Evolutionary conservation across 1,140 invertebrate genomes (phyloP), one percentile per base, ranked within the genome.

Genomic region (Drosophila sturtevanti): DNA sequence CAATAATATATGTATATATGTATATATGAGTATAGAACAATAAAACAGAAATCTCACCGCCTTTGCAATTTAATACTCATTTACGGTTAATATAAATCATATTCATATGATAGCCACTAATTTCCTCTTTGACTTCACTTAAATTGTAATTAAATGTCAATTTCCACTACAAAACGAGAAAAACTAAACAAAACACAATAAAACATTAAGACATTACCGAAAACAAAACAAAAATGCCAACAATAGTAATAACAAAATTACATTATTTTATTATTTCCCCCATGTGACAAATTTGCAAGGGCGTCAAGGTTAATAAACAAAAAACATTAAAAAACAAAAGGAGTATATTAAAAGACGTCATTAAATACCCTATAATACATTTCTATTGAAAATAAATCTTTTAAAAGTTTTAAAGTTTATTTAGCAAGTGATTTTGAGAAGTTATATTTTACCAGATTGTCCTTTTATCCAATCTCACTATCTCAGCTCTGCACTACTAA

Each of bases 11-110:
- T n/a, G n/a, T n/a, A n/a, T n/a, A n/a, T n/a, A n/a, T n/a, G n/a
- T n/a, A n/a, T n/a, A n/a, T n/a, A n/a, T n/a, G n/a, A n/a, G n/a
- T n/a, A n/a, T n/a, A n/a, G n/a, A 31, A 55, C 31, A 55, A 10
- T 31, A 31, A 55, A 52, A 54, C 27, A 18, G 4, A 34, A 6
- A 16, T n/a, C 27, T 35, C 37, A 34, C 41, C 54, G 34, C 31
- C 63, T 56, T 79, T 79, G 81, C 75, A 86, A 82, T 86, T 86
- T 86, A 86, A 87, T 82, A 72, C 72, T 69, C 79, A 86, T 86
- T 86, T 87, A 55, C 41, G 63, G 38, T 34, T 66, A 76, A 81
- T 78, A n/a, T 68, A 54, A 54, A 38, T 24, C 21, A 72, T 16
- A 18, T 41, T 48, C 61, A 59, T 59, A 35, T 52, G 60, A 66